A percentile compares a stretch with the other conserved stretches of the same genome.
These are phyloP conservation scores for Hirtodrosophila confusa DNA, from an alignment of 2,888 invertebrate genomes.

Conservation along the genomic window DNA sequence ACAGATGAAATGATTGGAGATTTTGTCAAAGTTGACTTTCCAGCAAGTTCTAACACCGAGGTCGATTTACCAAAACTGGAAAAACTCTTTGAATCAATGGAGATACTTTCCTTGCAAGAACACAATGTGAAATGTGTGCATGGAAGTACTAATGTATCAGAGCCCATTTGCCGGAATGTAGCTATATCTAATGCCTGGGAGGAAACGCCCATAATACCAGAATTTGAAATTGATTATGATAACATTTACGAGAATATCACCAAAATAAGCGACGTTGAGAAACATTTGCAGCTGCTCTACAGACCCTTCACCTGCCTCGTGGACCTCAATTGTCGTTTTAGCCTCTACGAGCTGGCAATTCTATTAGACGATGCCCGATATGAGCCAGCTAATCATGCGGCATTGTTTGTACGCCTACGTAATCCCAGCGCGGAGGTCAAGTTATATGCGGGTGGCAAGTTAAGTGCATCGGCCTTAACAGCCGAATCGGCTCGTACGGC, in stretches of 20 bases:
- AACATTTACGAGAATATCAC: conserved; percentile 46
- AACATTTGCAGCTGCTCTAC: conserved; percentile 50
- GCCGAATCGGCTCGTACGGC: conserved; percentile 40
- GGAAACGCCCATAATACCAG: conserved; percentile 11
- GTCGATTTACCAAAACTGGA: background rate
- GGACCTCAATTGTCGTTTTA: conserved; percentile 50
- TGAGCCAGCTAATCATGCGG: conserved; percentile 57
- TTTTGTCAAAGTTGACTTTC: conserved; percentile 26
- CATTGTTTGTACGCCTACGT: conserved; percentile 33
- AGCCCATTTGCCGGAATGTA: too few species aligned
- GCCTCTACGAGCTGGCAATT: conserved; percentile 51
- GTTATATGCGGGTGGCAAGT: conserved; percentile 46
- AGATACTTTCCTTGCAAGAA: conserved; percentile 4
- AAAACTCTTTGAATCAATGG: conserved; percentile 16
- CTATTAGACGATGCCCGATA: conserved; percentile 49
- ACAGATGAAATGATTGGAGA: conserved; percentile 37
- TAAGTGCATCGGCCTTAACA: conserved; percentile 37
- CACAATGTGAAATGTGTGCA: background rate
- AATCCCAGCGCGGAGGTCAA: conserved; percentile 50
- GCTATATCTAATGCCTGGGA: background rate
- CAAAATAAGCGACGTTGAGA: conserved; percentile 38
- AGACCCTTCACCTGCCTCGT: conserved; percentile 58
- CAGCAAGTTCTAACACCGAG: conserved; percentile 1
- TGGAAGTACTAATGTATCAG: background rate
- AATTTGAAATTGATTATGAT: conserved; percentile 50